A percentile compares a stretch with the other conserved stretches of the same genome.
phyloP scores from a whole-genome alignment of 2,888 invertebrate genomes.

The Stratiomys singularior region DNA sequence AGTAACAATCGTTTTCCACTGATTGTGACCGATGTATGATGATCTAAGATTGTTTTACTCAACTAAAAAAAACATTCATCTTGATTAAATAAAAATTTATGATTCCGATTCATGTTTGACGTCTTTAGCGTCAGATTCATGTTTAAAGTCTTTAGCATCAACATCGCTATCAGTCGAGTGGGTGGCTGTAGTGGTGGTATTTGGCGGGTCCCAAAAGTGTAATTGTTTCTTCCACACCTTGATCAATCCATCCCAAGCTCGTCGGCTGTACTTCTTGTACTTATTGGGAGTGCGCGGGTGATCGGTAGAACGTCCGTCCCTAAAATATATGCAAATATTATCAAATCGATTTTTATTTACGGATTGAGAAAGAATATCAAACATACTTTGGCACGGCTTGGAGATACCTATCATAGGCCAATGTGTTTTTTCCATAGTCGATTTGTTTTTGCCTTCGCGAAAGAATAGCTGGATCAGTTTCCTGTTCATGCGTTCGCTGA shows the following conservation, averaged over 20 bases:
- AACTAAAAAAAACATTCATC: too few relatives aligned
- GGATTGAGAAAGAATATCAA: background rate
- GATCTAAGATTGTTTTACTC: too few relatives aligned
- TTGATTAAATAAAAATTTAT: background rate
- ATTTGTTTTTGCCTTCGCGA: constrained; percentile 90
- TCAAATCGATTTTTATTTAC: background rate
- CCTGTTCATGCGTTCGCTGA: constrained; percentile 65
- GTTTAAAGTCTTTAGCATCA: background rate
- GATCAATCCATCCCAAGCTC: constrained; percentile 92
- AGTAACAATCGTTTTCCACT: background rate
- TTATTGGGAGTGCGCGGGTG: constrained; percentile 94
- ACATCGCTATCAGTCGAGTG: background rate
- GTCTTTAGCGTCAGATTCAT: background rate
- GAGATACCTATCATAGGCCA: constrained; percentile 83
- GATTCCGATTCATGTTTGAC: background rate
- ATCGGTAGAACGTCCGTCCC: constrained; percentile 71
- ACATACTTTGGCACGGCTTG: constrained; percentile 76
- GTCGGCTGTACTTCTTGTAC: constrained; percentile 84
- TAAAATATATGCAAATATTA: too few relatives aligned
- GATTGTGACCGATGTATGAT: background rate
- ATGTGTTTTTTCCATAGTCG: constrained; percentile 93
- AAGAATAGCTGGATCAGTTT: constrained; percentile 78
- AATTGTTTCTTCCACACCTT: constrained; percentile 87
- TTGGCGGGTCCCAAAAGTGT: constrained; percentile 79
- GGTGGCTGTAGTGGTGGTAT: too few relatives aligned